Conservation (phyloP, 2,888 invertebrate genomes). For the Cancer borealis region DNA sequence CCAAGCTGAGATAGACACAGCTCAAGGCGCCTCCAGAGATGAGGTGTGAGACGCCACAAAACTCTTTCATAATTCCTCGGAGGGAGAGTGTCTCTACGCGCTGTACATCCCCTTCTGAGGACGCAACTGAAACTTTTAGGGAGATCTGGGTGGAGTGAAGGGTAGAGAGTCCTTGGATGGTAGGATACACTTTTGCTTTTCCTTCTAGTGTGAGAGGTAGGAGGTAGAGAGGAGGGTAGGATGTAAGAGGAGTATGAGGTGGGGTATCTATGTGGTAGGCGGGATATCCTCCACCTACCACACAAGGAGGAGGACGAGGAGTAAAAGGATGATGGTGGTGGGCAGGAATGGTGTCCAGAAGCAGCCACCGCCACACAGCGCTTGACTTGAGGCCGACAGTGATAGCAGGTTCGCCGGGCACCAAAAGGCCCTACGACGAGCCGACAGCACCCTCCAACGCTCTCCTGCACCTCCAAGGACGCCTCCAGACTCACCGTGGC, state of each 20-base stretch:
- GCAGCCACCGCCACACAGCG: constrained; percentile 67
- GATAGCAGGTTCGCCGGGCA: constrained; percentile 74
- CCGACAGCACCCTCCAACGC: constrained; percentile 51
- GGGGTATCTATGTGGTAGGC: background rate
- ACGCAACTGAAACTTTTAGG: constrained; percentile 67
- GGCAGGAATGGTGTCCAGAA: constrained; percentile 46
- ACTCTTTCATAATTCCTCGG: constrained; percentile 67
- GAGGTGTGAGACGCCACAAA: constrained; percentile 70
- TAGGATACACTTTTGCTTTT: constrained; percentile 42
- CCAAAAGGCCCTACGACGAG: constrained; percentile 71
- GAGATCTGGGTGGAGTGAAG: constrained; percentile 33
- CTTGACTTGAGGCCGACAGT: constrained; percentile 77
- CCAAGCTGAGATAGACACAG: constrained; percentile 59
- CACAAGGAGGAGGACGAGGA: constrained; percentile 47
- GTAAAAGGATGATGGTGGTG: constrained; percentile 47
- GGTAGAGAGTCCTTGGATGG: constrained; percentile 18
- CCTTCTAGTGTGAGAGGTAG: constrained; percentile 33
- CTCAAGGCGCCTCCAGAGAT: constrained; percentile 62
- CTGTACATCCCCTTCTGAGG: constrained; percentile 50
- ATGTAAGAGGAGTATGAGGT: background rate
- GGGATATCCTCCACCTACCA: constrained; percentile 6
- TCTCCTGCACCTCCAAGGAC: constrained; percentile 44
- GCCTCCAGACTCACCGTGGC: constrained; percentile 60
- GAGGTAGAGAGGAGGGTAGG: background rate
- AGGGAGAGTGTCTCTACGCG: constrained; percentile 54